phyloP scores from a whole-genome alignment of 2,113 vertebrate genomes.

The Eleginops maclovinus region DNA sequence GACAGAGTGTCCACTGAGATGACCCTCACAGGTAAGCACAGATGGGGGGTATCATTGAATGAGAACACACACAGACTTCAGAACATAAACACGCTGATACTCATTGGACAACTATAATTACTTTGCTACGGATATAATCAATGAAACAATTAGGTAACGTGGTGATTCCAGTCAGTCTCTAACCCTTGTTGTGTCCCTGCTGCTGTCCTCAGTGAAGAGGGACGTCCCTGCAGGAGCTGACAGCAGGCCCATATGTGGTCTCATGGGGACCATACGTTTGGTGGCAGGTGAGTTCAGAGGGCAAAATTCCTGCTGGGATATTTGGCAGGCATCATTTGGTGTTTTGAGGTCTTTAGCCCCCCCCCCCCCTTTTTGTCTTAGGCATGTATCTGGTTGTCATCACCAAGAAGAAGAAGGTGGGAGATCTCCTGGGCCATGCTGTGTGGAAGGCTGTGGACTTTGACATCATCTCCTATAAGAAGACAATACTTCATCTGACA shows the following conservation, averaged over 20 bases:
- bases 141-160: too few relatives aligned
- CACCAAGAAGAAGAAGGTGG: constrained; percentile 94
- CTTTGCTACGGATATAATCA: background rate
- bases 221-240: constrained; percentile 92
- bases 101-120: background rate
- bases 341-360: background rate
- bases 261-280: constrained; percentile 94
- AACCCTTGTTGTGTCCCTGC: background rate
- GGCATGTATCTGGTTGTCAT: constrained; percentile 95
- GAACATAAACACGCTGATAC: background rate
- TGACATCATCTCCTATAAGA: constrained; percentile 96
- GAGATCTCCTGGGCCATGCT: constrained; percentile 91
- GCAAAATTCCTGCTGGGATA: too few relatives aligned
- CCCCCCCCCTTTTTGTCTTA: constrained; percentile 46
- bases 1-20: constrained; percentile 96
- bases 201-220: constrained; percentile 86
- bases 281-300: constrained; percentile 88
- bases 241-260: constrained; percentile 90
- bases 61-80: background rate
- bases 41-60: background rate
- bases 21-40: constrained; percentile 88
- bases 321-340: too few relatives aligned
- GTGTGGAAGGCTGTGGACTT: constrained; percentile 96
- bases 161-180: background rate
- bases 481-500: constrained; percentile 95